Conservation (phyloP, 2,113 vertebrate species). For the Chaetura pelagica region DNA sequence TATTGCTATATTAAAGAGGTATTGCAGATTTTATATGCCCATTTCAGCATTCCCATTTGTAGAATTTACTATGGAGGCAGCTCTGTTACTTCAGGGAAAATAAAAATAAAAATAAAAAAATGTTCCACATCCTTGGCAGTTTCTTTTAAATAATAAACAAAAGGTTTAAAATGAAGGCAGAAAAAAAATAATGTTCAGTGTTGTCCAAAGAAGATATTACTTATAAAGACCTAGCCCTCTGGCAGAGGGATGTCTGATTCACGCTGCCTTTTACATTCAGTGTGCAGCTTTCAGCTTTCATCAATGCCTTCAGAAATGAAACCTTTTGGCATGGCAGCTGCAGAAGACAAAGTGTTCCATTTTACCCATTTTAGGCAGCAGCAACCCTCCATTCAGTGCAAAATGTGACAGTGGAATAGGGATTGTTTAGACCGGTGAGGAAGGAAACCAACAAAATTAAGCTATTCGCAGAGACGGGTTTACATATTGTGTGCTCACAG, state of each 20-base stretch:
- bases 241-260: neutral
- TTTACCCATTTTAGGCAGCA: constrained; percentile 17
- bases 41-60: neutral
- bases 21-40: neutral
- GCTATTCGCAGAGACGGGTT: neutral
- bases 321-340: constrained; percentile 23
- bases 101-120: neutral
- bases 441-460: neutral
- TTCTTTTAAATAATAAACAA: constrained; percentile 16
- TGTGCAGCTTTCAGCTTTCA: neutral
- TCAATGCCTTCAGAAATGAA: constrained; percentile 4
- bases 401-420: neutral
- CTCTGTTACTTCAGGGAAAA: neutral
- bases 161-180: neutral
- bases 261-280: constrained; percentile 26
- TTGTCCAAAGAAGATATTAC: neutral
- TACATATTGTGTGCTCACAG: neutral
- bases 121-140: neutral
- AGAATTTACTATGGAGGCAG: neutral
- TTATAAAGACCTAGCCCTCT: neutral
- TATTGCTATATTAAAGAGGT: neutral
- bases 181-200: neutral
- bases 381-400: neutral
- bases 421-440: neutral
- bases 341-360: constrained; percentile 25